Conservation (phyloP, 2,888 invertebrate species). For the Nemoura dubitans region DNA sequence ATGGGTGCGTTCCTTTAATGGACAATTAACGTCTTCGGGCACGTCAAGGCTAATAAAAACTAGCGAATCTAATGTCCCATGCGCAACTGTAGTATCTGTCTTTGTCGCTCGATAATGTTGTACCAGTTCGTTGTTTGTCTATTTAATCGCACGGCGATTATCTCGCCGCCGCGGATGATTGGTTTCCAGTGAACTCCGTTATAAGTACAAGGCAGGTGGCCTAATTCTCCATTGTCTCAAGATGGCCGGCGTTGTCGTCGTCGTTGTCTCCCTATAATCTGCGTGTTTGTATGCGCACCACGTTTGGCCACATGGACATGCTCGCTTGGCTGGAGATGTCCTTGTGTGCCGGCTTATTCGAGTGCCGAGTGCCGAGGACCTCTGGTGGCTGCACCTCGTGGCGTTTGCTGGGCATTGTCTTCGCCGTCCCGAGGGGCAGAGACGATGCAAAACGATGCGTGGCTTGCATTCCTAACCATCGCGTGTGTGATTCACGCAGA, state of each 20-base stretch:
- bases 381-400: not conserved
- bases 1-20: conserved; percentile 28
- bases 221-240: conserved; percentile 22
- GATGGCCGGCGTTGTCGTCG: not conserved
- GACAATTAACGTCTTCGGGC: conserved; percentile 20
- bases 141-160: not conserved
- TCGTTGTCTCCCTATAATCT: not conserved
- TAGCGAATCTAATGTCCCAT: not conserved
- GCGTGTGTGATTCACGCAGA: not conserved
- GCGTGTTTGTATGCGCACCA: conserved; percentile 1
- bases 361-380: too few species aligned
- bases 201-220: conserved; percentile 16
- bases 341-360: not conserved
- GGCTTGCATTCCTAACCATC: not conserved
- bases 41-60: conserved; percentile 20
- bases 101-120: not conserved
- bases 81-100: not conserved
- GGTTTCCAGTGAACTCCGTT: conserved; percentile 7
- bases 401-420: not conserved
- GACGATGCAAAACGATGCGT: not conserved
- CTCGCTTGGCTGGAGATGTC: not conserved
- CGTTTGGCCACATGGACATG: not conserved
- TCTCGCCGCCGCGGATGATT: not conserved
- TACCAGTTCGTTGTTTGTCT: not conserved
- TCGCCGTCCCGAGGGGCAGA: not conserved